Evolutionary conservation across 2,797 vertebrate genomes (phyloP), one percentile per base, ranked within the genome.

Genomic region (Babyrousa celebensis): DNA sequence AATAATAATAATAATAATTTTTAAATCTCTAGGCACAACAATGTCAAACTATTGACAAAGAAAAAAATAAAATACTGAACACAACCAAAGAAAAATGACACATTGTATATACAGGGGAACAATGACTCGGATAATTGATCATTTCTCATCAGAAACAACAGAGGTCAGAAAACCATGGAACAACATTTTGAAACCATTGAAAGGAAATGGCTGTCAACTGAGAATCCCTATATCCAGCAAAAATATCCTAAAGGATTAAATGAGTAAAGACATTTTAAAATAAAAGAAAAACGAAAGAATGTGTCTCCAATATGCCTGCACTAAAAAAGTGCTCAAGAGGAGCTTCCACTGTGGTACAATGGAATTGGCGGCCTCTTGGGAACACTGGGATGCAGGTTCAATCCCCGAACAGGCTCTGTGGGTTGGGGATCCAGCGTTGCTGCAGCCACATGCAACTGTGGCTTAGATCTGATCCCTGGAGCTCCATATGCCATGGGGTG

Each of bases 211-310:
- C 54, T n/a, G 1, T 71, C 68, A 82, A 93, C 36, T 15, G 12
- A n/a, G 6, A 92, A 89, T 96, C 48, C 40, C 62, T 77, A 65
- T 77, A 71, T 40, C 32, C 29, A 77, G 12, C 10, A 78, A 90
- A 96, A 71, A 82, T n/a, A 60, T 48, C 6, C 27, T 88, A 23
- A 74, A 68, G 10, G 11, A 88, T 48, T 15, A 86, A 77, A 18
- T 58, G 56, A 87, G 82, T 71, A 78, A 79, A 70, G 29, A 70
- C 14, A 83, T 32, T 52, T 85, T 54, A n/a, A 70, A 77, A 32
- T 29, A 27, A 70, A 77, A 32, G 43, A 6, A 85, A 79, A 85
- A 29, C 60, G 71, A 85, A 4, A 86, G 27, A 56, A 27, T 36
- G 8, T 48, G 43, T 62, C 17, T 75, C 43, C 82, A 71, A 63